A percentile compares a stretch with the other conserved stretches of the same genome.
Conservation (phyloP, 2,797 vertebrate species). For the Tachyglossus aculeatus region DNA sequence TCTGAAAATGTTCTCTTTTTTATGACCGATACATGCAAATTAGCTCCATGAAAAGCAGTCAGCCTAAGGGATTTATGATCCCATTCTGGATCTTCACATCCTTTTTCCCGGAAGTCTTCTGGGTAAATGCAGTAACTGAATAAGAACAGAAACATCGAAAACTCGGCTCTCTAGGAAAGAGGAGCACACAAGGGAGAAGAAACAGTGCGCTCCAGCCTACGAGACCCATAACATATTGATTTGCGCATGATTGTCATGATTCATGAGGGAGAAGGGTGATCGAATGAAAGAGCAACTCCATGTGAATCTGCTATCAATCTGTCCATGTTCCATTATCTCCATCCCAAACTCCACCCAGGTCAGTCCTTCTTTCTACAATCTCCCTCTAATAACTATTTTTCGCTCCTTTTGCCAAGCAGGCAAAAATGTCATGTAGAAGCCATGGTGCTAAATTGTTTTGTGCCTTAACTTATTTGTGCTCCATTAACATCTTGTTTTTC, state of each 20-base stretch:
- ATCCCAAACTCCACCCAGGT: too few relatives aligned
- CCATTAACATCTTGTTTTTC: too few relatives aligned
- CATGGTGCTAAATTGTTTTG: too few relatives aligned
- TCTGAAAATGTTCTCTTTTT: not conserved
- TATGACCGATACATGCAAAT: not conserved
- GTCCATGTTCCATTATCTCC: too few relatives aligned
- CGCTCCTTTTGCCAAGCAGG: too few relatives aligned
- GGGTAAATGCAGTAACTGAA: not conserved
- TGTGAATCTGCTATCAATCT: too few relatives aligned
- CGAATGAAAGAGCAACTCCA: not conserved
- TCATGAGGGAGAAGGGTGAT: not conserved
- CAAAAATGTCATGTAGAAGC: too few relatives aligned
- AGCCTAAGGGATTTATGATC: not conserved
- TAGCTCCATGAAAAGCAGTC: not conserved
- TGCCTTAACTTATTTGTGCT: too few relatives aligned
- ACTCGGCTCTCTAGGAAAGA: not conserved
- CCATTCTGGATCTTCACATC: not conserved
- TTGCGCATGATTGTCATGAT: not conserved
- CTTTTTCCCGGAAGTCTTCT: not conserved
- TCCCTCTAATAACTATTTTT: too few relatives aligned
- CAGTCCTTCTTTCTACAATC: too few relatives aligned
- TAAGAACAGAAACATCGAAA: not conserved
- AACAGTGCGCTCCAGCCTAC: not conserved
- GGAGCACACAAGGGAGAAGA: not conserved
- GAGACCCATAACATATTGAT: not conserved